Conservation (phyloP, 2,888 invertebrate genomes). For the Cosmia trapezina region DNA sequence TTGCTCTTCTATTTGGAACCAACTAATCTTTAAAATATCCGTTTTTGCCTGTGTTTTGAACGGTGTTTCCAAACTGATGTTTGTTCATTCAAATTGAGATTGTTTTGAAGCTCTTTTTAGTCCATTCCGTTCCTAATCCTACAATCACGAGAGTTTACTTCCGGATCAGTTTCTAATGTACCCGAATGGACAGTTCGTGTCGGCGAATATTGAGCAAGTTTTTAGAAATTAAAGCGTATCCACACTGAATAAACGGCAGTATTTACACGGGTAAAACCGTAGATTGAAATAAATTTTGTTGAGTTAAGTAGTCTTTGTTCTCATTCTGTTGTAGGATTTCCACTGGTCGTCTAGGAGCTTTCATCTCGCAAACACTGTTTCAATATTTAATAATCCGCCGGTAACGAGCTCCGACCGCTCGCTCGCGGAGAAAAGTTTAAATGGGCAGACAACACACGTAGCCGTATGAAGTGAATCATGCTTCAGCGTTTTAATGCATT, state of each 20-base stretch:
- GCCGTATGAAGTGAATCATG: slow-evolving; percentile 49
- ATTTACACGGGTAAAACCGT: slow-evolving; percentile 59
- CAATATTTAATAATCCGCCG: slow-evolving; percentile 90
- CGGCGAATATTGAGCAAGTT: slow-evolving; percentile 80
- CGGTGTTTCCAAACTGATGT: slow-evolving; percentile 39
- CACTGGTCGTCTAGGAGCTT: slow-evolving; percentile 85
- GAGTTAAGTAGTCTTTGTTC: slow-evolving; percentile 82
- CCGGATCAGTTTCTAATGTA: slow-evolving; percentile 84
- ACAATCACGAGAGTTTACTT: slow-evolving; percentile 80
- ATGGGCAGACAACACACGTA: slow-evolving; percentile 77
- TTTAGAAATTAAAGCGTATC: slow-evolving; percentile 58
- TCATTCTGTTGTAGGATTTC: slow-evolving; percentile 71
- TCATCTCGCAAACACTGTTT: slow-evolving; percentile 85
- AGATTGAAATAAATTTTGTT: slow-evolving; percentile 78
- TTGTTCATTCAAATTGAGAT: slow-evolving; percentile 67
- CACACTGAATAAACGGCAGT: slow-evolving; percentile 39
- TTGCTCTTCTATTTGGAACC: slow-evolving; percentile 4
- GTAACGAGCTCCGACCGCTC: slow-evolving; percentile 84
- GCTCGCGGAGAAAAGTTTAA: slow-evolving; percentile 87
- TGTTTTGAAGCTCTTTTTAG: slow-evolving; percentile 73
- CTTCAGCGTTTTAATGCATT: slow-evolving; percentile 33
- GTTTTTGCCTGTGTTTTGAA: slow-evolving; percentile 31
- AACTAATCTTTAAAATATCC: slow-evolving; percentile 13
- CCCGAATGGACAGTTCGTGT: slow-evolving; percentile 82
- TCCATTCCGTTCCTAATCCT: slow-evolving; percentile 77